Evolutionary conservation across 2,888 invertebrate genomes (phyloP).

Genomic region (Eumacrocentrus americanus): DNA sequence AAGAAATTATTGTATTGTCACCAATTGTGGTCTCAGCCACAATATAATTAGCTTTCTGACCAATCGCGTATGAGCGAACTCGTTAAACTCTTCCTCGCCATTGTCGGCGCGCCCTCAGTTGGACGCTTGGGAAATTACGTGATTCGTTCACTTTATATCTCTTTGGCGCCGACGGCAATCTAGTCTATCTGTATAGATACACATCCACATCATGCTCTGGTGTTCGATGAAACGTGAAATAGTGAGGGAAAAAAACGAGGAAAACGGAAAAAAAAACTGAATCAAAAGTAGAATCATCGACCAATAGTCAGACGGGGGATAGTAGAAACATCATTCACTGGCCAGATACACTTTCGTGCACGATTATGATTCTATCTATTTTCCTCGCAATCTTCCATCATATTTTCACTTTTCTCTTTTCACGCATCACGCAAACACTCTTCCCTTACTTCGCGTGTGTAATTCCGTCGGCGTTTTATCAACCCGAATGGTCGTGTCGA

Average conservation of each 20-base stretch:
- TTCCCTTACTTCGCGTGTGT: neutral
- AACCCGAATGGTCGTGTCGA: constrained; percentile 17
- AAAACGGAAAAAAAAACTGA: neutral
- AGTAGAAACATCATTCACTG: constrained; percentile 18
- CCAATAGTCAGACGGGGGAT: neutral
- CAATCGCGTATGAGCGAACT: constrained; percentile 9
- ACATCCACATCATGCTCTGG: neutral
- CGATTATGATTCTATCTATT: constrained; percentile 7
- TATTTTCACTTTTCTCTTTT: constrained; percentile 10
- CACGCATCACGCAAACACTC: constrained; percentile 14
- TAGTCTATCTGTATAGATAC: constrained; percentile 8
- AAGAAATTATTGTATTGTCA: too few relatives aligned
- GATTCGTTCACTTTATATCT: constrained; percentile 38
- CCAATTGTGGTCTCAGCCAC: too few relatives aligned
- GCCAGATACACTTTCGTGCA: constrained; percentile 12
- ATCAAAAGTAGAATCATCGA: neutral
- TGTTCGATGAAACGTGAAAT: neutral
- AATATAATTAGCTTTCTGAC: constrained; percentile 1
- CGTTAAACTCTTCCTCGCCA: constrained; percentile 20
- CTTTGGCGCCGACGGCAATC: neutral
- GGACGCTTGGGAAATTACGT: constrained; percentile 52
- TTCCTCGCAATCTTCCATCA: constrained; percentile 13
- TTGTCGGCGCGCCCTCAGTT: constrained; percentile 23
- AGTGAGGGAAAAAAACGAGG: neutral
- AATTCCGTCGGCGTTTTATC: constrained; percentile 19